phyloP scores from a whole-genome alignment of 2,888 invertebrate species.

The Cerceris ruficornis region DNA sequence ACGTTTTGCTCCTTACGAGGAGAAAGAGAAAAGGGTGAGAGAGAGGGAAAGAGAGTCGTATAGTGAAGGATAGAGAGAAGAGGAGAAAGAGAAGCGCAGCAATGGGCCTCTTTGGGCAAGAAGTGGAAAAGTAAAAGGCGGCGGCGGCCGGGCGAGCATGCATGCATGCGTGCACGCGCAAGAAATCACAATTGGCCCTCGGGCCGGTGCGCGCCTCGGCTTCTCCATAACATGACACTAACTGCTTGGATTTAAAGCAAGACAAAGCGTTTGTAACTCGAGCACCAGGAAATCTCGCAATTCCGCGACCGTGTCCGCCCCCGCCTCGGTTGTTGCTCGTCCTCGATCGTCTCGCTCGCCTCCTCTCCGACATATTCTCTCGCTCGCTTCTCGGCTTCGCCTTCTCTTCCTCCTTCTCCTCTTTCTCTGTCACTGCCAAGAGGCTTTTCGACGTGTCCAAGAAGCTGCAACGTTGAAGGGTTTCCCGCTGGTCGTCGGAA shows the following conservation, averaged over 20 bases:
- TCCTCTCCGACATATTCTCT: slow-evolving; percentile 7
- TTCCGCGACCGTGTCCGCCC: slow-evolving; percentile 40
- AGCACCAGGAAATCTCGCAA: slow-evolving; percentile 74
- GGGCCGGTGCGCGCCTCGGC: slow-evolving; percentile 19
- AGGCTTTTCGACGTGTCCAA: slow-evolving; percentile 9
- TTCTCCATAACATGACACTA: slow-evolving; percentile 72
- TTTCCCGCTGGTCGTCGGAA: slow-evolving; percentile 34
- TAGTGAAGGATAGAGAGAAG: neutral
- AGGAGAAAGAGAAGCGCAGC: too few relatives aligned
- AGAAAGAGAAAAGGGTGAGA: slow-evolving; percentile 1
- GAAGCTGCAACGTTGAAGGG: neutral
- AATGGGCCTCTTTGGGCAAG: slow-evolving; percentile 29
- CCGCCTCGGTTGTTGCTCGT: slow-evolving; percentile 7
- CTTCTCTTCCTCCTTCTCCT: slow-evolving; percentile 21
- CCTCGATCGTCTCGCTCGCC: slow-evolving; percentile 22
- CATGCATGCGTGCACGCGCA: slow-evolving; percentile 2
- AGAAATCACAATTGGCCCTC: slow-evolving; percentile 58
- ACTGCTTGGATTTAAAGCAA: slow-evolving; percentile 73
- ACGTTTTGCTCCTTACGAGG: slow-evolving; percentile 21
- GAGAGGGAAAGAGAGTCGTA: neutral
- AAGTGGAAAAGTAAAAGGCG: slow-evolving; percentile 64
- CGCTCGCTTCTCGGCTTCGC: slow-evolving; percentile 18
- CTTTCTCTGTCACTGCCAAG: slow-evolving; percentile 5
- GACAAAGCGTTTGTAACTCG: slow-evolving; percentile 75
- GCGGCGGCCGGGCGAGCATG: slow-evolving; percentile 36